Base-by-base conservation (phyloP, 2,797 vertebrate species). In the Poecilia picta region DNA sequence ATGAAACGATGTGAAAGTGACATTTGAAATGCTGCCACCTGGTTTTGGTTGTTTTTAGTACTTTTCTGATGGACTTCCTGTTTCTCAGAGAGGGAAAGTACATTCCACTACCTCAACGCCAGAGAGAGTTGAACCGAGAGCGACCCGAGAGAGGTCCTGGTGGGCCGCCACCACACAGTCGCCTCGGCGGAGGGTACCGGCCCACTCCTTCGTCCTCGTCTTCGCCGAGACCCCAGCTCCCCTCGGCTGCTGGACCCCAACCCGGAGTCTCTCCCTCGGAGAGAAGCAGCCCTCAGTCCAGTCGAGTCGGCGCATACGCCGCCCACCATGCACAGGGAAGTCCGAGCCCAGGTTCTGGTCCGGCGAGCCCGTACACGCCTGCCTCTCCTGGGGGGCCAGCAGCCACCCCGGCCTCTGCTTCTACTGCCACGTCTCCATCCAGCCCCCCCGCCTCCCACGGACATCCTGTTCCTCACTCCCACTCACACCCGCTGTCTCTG, bases 81-180 rank as follows among this genome's bases (percentile, higher is more conserved):
- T 75, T 8, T 85, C 66, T 75, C 82, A 98, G 97, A 90, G 97
- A 98, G 51, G 96, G 96, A 53, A 97, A 97, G 80, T 98, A 98
- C 89, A 96, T 97, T 87, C 97, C 97, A 76, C 88, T 98, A 86
- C 97, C 97, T 77, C 97, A 98, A 5, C 95, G 97, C n/a, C 96
- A 97, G 84, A 94, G 97, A 76, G 97, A 98, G 82, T 95, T 97
- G 81, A 95, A 95, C 81, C 85, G 94, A 2, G 93, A 93, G 45
- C 88, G 94, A 78, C 83, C 83, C 0, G 94, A 93, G 77, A 78
- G 93, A 46, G 92, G 91, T 45, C 77, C 93, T 3, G 91, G 93
- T 0, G 94, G 94, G 2, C 92, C 94, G 64, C 82, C 88, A 2
- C 41, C 91, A 2, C 92, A 93, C 81, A 92, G 80, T 64, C 94